Evolutionary conservation across 1,140 invertebrate species (phyloP).

Genomic region (Macrocentrus cingulum): DNA sequence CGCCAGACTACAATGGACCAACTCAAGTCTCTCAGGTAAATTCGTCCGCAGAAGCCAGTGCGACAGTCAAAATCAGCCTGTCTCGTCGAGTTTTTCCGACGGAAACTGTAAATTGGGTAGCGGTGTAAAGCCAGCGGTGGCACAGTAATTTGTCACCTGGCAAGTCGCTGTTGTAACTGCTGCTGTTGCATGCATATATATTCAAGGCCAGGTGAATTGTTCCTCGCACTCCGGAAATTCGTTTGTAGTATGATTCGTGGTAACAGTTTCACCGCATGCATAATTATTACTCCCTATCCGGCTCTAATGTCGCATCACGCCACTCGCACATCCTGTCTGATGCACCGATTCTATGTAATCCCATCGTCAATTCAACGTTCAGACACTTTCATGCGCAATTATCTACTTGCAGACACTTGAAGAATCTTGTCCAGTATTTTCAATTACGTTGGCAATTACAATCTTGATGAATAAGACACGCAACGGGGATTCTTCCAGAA

Average conservation of each 20-base stretch:
- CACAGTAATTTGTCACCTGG: constrained; percentile 1
- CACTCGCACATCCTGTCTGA: constrained; percentile 14
- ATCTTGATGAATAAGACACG: too few relatives aligned
- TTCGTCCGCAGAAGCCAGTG: too few relatives aligned
- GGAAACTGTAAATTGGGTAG: too few relatives aligned
- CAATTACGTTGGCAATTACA: too few relatives aligned
- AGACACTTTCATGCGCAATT: too few relatives aligned
- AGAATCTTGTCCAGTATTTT: too few relatives aligned
- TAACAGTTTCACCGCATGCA: constrained; percentile 48
- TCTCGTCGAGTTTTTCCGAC: too few relatives aligned
- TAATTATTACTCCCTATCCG: constrained; percentile 48
- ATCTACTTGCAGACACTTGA: too few relatives aligned
- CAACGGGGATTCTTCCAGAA: too few relatives aligned
- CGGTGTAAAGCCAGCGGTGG: neutral
- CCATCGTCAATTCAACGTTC: neutral
- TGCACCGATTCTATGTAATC: neutral
- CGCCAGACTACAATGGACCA: too few relatives aligned
- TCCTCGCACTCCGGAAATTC: constrained; percentile 38
- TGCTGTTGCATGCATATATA: neutral
- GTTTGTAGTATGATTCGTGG: constrained; percentile 39
- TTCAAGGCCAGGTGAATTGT: constrained; percentile 20
- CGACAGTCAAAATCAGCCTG: too few relatives aligned
- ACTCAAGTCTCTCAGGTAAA: too few relatives aligned
- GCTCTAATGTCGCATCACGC: constrained; percentile 46
- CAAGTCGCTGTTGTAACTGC: neutral